Percentiles rank a stretch among this genome's conserved stretches.
These are phyloP conservation scores for Dendropsophus ebraccatus DNA, from an alignment of 2,113 vertebrate species.

Conservation along the genomic window DNA sequence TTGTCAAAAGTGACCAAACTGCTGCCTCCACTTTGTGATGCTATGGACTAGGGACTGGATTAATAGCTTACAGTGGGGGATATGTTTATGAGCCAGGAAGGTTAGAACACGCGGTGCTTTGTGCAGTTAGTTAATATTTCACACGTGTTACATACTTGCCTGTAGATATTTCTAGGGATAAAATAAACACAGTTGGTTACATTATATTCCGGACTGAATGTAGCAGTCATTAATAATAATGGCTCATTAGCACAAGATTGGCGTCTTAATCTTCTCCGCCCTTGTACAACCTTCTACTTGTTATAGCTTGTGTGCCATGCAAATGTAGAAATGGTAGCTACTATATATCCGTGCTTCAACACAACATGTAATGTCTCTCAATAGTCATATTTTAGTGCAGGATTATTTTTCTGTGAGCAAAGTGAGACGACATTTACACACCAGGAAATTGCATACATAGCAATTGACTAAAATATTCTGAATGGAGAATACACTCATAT, in stretches of 20 bases:
- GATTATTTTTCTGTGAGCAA: too few relatives aligned
- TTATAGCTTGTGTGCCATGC: neutral
- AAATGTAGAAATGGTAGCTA: too few relatives aligned
- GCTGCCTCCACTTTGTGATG: neutral
- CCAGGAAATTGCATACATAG: neutral
- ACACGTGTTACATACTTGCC: constrained; percentile 89
- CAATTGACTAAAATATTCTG: neutral
- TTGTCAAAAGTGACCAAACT: neutral
- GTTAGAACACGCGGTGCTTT: constrained; percentile 62
- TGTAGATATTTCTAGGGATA: constrained; percentile 97
- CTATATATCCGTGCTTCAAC: too few relatives aligned
- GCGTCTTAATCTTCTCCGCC: neutral
- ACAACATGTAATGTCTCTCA: too few relatives aligned
- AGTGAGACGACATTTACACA: neutral
- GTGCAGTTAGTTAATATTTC: constrained; percentile 65
- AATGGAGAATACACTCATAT: too few relatives aligned
- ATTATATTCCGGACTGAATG: constrained; percentile 63
- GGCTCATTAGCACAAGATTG: neutral
- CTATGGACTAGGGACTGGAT: neutral
- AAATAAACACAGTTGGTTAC: constrained; percentile 85
- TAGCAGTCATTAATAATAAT: neutral
- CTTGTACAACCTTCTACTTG: neutral
- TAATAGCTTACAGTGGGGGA: neutral
- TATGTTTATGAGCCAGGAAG: neutral
- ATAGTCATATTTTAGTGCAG: too few relatives aligned